phyloP scores from a whole-genome alignment of 2,797 vertebrate genomes.

The Argentina silus region DNA sequence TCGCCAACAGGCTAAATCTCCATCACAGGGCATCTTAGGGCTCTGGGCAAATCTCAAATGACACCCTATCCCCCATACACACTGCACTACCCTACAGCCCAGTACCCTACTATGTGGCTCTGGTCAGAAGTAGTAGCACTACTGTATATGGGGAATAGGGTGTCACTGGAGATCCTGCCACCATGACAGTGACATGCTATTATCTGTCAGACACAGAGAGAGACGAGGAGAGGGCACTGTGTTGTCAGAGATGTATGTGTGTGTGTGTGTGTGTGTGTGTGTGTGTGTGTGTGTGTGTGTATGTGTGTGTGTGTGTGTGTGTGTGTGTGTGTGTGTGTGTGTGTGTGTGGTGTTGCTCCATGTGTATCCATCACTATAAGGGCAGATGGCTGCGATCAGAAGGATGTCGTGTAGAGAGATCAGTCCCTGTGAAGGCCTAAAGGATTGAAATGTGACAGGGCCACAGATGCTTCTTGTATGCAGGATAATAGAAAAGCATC shows the following conservation, averaged over 20 bases:
- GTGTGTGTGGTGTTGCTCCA: neutral
- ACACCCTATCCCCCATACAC: conserved; percentile 58
- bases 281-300: no score
- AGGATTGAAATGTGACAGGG: conserved; percentile 41
- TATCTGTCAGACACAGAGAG: conserved; percentile 54
- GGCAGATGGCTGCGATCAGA: neutral
- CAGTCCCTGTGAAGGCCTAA: conserved; percentile 44
- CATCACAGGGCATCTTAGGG: conserved; percentile 59
- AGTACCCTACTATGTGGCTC: neutral
- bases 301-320: no score
- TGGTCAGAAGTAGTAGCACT: conserved; percentile 22
- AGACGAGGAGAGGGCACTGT: conserved; percentile 26
- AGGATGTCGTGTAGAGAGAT: neutral
- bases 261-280: no score
- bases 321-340: no score
- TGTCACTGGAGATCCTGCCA: conserved; percentile 49
- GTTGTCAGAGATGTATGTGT: conserved; percentile 51
- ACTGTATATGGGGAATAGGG: conserved; percentile 14
- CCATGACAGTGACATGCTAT: conserved; percentile 65
- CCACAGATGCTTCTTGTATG: conserved; percentile 51
- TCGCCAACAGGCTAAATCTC: conserved; percentile 58
- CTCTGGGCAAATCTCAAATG: conserved; percentile 66
- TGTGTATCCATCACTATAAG: neutral
- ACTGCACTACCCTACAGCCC: no score
- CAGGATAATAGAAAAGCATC: conserved; percentile 55